Evolutionary conservation across 2,888 invertebrate species (phyloP).

Genomic region (Xanthorhoe spadicearia): DNA sequence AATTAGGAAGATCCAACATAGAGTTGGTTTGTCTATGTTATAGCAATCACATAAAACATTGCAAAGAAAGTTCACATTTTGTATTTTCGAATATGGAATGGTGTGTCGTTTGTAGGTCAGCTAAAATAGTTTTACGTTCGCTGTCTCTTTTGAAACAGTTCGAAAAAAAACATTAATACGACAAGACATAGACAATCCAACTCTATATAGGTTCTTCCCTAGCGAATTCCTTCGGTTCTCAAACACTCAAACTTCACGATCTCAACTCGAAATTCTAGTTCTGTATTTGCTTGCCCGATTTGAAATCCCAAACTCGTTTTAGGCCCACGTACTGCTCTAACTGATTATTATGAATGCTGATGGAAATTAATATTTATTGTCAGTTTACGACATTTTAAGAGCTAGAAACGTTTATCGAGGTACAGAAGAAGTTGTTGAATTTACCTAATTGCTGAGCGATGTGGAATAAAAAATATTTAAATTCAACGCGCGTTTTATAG

Average conservation of each 20-base stretch:
- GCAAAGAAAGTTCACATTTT: background rate
- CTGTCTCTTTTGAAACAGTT: background rate
- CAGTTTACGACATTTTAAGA: conserved; percentile 21
- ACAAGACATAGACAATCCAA: background rate
- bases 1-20: no score
- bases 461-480: background rate
- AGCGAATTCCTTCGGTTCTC: background rate
- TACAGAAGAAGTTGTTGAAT: conserved; percentile 7
- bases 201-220: background rate
- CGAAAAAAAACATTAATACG: background rate
- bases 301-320: conserved; percentile 39
- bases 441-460: conserved; percentile 1
- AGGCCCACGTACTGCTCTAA: conserved; percentile 30
- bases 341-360: conserved; percentile 19
- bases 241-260: conserved; percentile 24
- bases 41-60: background rate
- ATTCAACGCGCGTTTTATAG: background rate
- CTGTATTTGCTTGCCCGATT: conserved; percentile 41
- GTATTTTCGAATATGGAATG: background rate
- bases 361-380: conserved; percentile 22
- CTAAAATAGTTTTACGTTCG: background rate
- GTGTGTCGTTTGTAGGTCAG: background rate
- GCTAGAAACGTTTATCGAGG: conserved; percentile 8
- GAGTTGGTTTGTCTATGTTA: no score
- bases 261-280: conserved; percentile 47